These are phyloP conservation scores for Phataginus tetradactyla DNA, from an alignment of 2,797 vertebrate species.

Conservation along the genomic window DNA sequence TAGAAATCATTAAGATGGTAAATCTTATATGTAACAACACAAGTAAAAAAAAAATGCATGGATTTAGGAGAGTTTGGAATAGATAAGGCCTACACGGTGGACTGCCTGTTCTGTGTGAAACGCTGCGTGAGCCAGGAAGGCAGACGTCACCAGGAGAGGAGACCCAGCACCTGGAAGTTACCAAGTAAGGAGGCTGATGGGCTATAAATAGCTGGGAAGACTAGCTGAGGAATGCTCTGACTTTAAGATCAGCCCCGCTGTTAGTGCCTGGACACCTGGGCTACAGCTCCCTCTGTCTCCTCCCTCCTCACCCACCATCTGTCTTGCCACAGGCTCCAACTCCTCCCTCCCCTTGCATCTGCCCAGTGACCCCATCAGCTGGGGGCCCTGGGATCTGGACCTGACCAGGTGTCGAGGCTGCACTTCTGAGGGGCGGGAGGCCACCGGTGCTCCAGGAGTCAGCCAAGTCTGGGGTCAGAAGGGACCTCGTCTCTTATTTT, in stretches of 20 bases:
- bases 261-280: neutral
- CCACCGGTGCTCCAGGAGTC: neutral
- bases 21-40: neutral
- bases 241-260: neutral
- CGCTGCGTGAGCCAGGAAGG: neutral
- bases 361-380: neutral
- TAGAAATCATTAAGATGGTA: neutral
- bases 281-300: neutral
- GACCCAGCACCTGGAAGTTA: neutral
- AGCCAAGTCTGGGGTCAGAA: neutral
- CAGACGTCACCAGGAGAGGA: neutral
- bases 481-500: neutral
- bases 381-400: neutral
- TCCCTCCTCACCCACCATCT: neutral
- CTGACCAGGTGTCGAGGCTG: neutral
- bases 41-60: neutral
- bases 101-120: neutral
- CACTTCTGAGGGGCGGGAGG: neutral
- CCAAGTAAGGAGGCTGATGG: neutral
- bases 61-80: neutral
- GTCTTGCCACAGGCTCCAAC: neutral
- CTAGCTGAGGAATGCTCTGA: neutral
- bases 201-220: slow-evolving; percentile 1
- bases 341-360: neutral
- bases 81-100: neutral